Evolutionary conservation across 2,888 invertebrate genomes (phyloP).

Genomic region (Dolichomitus sp.): DNA sequence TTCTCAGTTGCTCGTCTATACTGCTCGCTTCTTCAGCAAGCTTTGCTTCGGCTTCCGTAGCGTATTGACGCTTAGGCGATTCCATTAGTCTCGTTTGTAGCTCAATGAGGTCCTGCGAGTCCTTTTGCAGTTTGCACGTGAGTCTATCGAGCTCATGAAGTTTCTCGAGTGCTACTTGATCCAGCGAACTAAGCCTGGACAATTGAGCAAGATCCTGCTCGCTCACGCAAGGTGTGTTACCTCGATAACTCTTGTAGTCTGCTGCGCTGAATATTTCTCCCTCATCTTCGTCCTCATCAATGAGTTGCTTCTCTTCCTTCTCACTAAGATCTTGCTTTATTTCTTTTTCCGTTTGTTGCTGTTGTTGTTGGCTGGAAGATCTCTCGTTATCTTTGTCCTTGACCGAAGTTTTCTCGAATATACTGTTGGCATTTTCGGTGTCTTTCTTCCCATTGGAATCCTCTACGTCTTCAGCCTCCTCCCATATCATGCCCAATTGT

Average conservation of each 20-base stretch:
- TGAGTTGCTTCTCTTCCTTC: slow-evolving; percentile 62
- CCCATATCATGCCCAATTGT: slow-evolving; percentile 95
- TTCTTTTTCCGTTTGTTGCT: slow-evolving; percentile 73
- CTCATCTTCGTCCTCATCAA: slow-evolving; percentile 87
- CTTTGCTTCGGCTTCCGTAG: slow-evolving; percentile 88
- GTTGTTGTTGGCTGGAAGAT: slow-evolving; percentile 59
- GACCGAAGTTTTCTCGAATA: slow-evolving; percentile 71
- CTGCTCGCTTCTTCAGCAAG: slow-evolving; percentile 90
- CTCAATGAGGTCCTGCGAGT: slow-evolving; percentile 92
- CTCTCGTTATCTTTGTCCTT: slow-evolving; percentile 76
- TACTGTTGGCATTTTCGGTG: slow-evolving; percentile 40
- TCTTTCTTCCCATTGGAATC: slow-evolving; percentile 87
- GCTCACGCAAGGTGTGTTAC: slow-evolving; percentile 91
- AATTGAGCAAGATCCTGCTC: slow-evolving; percentile 93
- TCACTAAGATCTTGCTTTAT: slow-evolving; percentile 67
- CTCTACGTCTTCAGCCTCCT: slow-evolving; percentile 92
- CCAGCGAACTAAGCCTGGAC: slow-evolving; percentile 91
- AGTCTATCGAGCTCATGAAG: slow-evolving; percentile 93
- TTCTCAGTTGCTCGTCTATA: slow-evolving; percentile 91
- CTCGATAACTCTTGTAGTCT: slow-evolving; percentile 93
- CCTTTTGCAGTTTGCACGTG: slow-evolving; percentile 92
- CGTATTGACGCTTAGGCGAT: slow-evolving; percentile 87
- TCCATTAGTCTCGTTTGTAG: slow-evolving; percentile 91
- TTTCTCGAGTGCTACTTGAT: slow-evolving; percentile 93
- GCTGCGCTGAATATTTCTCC: slow-evolving; percentile 91